These are phyloP conservation scores for Griposia aprilina DNA, from an alignment of 2,888 invertebrate genomes.

Conservation along the genomic window DNA sequence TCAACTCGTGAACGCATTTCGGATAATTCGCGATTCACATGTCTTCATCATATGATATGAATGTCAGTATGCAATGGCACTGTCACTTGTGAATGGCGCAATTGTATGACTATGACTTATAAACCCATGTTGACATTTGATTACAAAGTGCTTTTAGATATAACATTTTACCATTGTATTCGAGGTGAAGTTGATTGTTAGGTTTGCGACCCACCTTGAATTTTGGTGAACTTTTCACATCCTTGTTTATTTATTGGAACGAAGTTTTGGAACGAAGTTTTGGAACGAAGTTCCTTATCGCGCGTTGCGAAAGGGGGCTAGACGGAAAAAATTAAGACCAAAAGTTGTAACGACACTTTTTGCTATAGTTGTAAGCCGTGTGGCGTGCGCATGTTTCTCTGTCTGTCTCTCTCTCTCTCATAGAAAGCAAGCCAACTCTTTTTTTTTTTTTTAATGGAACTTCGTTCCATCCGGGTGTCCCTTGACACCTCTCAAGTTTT, in stretches of 20 bases:
- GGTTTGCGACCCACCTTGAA: slow-evolving; percentile 30
- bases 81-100: slow-evolving; percentile 51
- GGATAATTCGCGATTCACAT: slow-evolving; percentile 77
- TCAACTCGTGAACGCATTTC: slow-evolving; percentile 74
- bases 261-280: too few species aligned
- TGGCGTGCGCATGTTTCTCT: too few species aligned
- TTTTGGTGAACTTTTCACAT: slow-evolving; percentile 27
- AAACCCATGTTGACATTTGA: slow-evolving; percentile 59
- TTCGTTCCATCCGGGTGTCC: too few species aligned
- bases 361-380: too few species aligned
- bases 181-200: slow-evolving; percentile 31
- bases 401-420: too few species aligned
- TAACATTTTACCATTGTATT: slow-evolving; percentile 43
- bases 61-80: slow-evolving; percentile 69
- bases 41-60: slow-evolving; percentile 76
- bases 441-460: too few species aligned
- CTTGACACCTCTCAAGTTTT: too few species aligned
- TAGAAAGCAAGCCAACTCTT: too few species aligned
- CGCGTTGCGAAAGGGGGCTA: too few species aligned
- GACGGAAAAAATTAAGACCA: too few species aligned
- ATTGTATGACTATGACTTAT: slow-evolving; percentile 54
- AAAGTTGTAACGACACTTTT: too few species aligned
- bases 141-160: slow-evolving; percentile 37
- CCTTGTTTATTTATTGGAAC: slow-evolving; percentile 33
- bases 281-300: too few species aligned